Base-by-base conservation (phyloP, 2,113 vertebrate species). In the Petrocephalus zakoni region DNA sequence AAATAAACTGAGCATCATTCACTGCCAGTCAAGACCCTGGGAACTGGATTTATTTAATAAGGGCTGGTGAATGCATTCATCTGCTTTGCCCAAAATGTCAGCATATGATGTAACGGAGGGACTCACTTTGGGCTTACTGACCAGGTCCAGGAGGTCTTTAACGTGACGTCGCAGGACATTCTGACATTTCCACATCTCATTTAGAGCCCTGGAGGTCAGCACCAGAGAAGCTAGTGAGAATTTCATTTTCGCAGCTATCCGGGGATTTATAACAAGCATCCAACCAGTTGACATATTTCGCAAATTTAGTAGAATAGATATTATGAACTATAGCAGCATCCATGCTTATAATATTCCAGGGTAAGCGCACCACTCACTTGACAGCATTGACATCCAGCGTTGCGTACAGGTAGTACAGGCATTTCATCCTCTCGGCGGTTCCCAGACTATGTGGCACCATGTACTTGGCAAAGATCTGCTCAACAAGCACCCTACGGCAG, bases 111-210 rank as follows among this genome's bases (percentile, higher is more conserved):
- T 49, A 83, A n/a, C 19, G 3, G 7, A 83, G 46, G 42, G 46
- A 53, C 93, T 93, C 95, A 99, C 98, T 96, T 99, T 99, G 9
- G 98, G 97, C 92, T 99, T 97, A 92, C 99, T 99, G 90, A 99
- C 95, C 92, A 99, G 94, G 90, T 99, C 98, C 92, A 99, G 96
- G 93, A 99, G 95, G 94, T 99, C 98, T 93, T 98, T 98, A 86
- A 99, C 98, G 90, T 99, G 94, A 91, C 98, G 97, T 90, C 98
- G 95, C 89, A 99, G 93, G 91, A 98, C 93, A 94, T 99, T 99
- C 93, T 99, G 98, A 93, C 98, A 99, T 92, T 99, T 99, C 98
- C 98, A 99, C 98, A 99, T 99, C 95, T 99, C 98, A 93, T 99
- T 99, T 91, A 99, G 92, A 89, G 98, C 98, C 94, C 98, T 99